Evolutionary conservation across 2,888 invertebrate species (phyloP).

Genomic region (Glyphotaelius pellucidus): DNA sequence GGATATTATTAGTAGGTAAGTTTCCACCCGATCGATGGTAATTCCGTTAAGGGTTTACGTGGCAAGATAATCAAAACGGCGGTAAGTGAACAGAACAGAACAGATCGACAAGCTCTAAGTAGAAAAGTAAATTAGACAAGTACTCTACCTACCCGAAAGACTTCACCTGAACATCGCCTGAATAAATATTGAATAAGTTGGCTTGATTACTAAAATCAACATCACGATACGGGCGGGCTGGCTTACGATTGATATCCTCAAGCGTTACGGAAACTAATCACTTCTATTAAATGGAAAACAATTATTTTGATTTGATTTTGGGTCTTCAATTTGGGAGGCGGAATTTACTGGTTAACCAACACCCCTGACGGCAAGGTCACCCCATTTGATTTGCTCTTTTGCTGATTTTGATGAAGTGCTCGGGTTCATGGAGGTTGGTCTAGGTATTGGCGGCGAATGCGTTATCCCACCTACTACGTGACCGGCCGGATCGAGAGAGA

Average conservation of each 20-base stretch:
- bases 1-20: neutral
- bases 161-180: neutral
- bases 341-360: no score
- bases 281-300: no score
- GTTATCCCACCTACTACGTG: no score
- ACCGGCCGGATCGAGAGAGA: no score
- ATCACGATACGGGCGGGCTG: neutral
- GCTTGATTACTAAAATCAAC: constrained; percentile 13
- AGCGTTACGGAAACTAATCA: neutral
- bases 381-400: no score
- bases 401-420: no score
- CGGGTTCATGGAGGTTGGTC: no score
- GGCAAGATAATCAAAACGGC: constrained; percentile 2
- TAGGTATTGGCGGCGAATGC: no score
- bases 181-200: constrained; percentile 6
- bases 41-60: neutral
- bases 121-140: neutral
- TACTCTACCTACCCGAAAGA: neutral
- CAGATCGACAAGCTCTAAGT: constrained; percentile 3
- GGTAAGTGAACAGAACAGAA: constrained; percentile 4
- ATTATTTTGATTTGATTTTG: no score
- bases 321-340: no score
- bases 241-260: neutral
- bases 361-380: no score
- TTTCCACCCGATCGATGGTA: neutral